phyloP scores from a whole-genome alignment of 2,797 vertebrate genomes.

The Molossus alvarezi region DNA sequence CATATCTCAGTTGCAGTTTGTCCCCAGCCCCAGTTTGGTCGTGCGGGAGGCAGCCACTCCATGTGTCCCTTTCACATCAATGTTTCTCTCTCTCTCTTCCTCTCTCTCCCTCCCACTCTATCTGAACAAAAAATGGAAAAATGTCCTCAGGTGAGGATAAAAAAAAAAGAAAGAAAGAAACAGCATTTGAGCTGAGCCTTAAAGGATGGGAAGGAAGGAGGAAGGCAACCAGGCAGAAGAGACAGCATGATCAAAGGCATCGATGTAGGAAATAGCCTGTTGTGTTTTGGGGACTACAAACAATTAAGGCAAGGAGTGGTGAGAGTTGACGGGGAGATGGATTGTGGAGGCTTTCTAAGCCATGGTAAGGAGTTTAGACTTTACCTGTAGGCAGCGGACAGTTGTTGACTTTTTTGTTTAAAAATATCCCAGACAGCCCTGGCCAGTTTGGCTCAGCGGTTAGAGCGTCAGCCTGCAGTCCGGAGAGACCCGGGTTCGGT shows the following conservation, averaged over 20 bases:
- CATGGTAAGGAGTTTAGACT: neutral
- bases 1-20: too few relatives aligned
- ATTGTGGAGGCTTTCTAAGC: neutral
- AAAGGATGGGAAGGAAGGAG: neutral
- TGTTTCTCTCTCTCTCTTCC: too few relatives aligned
- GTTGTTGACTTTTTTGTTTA: neutral
- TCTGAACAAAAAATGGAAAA: too few relatives aligned
- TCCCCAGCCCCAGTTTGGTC: too few relatives aligned
- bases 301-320: neutral
- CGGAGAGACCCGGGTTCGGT: too few relatives aligned
- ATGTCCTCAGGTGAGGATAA: too few relatives aligned
- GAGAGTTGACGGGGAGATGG: neutral
- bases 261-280: neutral
- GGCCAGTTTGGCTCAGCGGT: too few relatives aligned
- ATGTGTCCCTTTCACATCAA: too few relatives aligned
- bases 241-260: neutral
- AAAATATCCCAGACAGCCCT: neutral
- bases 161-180: neutral
- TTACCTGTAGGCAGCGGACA: neutral
- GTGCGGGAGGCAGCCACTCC: too few relatives aligned
- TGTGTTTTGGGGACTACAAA: neutral
- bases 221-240: neutral
- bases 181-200: constrained; percentile 25
- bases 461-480: too few relatives aligned
- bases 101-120: too few relatives aligned